Evolutionary conservation across 2,797 vertebrate species (phyloP).

Genomic region (Amazona ochrocephala): DNA sequence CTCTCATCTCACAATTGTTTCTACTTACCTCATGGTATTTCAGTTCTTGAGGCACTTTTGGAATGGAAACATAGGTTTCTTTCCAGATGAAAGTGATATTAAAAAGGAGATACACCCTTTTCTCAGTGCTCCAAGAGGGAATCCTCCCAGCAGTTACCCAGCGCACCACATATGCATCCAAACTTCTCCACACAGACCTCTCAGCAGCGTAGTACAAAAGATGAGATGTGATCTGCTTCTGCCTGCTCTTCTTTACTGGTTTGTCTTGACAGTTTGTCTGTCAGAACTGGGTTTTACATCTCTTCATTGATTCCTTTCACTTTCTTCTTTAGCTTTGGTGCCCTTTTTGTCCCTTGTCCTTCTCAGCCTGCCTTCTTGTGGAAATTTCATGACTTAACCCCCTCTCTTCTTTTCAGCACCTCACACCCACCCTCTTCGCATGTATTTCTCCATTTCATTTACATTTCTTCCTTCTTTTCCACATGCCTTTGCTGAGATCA

Average conservation of each 20-base stretch:
- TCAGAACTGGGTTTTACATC: background rate
- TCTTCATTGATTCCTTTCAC: background rate
- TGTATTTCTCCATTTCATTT: background rate
- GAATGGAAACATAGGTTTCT: background rate
- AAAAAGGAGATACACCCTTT: background rate
- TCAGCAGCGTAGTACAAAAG: background rate
- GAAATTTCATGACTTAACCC: background rate
- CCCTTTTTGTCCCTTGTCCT: background rate
- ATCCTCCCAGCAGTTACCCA: background rate
- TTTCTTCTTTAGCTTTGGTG: background rate
- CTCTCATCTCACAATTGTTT: background rate
- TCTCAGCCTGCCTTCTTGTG: background rate
- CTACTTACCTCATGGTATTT: background rate
- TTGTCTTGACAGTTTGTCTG: background rate
- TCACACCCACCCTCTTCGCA: background rate
- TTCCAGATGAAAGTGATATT: background rate
- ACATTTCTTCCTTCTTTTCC: background rate
- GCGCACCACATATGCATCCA: background rate
- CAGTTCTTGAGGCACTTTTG: background rate
- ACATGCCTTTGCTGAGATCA: background rate
- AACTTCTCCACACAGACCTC: background rate
- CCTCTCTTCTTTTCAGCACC: background rate
- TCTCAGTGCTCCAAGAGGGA: background rate
- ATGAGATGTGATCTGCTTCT: background rate
- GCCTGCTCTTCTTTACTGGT: background rate